Evolutionary conservation across 2,888 invertebrate genomes (phyloP), one percentile per base, ranked within the genome.

Genomic region (Disparrhopalites patrizii): DNA sequence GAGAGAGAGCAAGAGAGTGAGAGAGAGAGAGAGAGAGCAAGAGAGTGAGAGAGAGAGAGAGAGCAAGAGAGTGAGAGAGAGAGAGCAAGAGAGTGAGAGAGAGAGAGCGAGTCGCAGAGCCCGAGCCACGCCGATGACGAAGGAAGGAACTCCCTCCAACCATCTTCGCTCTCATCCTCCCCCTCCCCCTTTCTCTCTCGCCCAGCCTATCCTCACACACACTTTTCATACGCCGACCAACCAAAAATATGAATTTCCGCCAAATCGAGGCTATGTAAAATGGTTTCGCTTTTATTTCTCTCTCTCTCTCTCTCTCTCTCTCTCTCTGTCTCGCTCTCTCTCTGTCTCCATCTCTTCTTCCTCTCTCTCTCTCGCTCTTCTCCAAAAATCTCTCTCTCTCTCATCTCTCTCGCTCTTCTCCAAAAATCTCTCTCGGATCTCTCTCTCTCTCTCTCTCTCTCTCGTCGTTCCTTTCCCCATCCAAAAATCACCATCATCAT

Each of bases 111-210:
- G 30, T n/a, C n/a, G 31, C n/a, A 40, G 27, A 25, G n/a, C 25
- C 27, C 47, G 33, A 62, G 52, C 38, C 55, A 47, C 38, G 25
- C 27, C 40, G 40, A 40, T 23, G 56, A 33, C 20, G 52, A 51
- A 36, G 10, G 40, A 38, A 33, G 23, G 15, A 31, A 20, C 36
- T 50, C 40, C 57, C 25, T n/a, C 18, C 8, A 18, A 52, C 15
- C 52, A 52, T 52, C 57, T 50, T 30, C 51, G 51, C 57, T 50
- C 27, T 54, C 57, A 27, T 57, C 64, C 56, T 57, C 28, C 30
- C 63, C 62, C 18, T 50, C 62, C 47, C 62, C 30, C 31, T 15
- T 23, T 30, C 23, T 28, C 54, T 28, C 62, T 51, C 47, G 7
- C 28, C n/a, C 61, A n/a, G 3, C 5, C 28, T 30, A 28, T 33